phyloP scores from a whole-genome alignment of 2,113 vertebrate genomes.

The Dipodomys spectabilis region DNA sequence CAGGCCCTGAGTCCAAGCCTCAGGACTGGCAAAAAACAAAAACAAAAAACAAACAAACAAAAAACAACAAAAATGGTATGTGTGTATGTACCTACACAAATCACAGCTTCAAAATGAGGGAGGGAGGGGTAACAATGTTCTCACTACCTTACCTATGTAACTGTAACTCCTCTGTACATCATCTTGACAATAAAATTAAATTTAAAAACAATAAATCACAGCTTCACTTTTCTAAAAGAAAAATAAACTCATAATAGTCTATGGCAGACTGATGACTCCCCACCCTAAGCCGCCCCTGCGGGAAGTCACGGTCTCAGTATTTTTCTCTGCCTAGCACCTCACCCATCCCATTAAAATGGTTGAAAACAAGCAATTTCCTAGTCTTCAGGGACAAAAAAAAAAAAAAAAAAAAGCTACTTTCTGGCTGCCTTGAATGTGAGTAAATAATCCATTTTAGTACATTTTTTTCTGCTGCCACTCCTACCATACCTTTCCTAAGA shows the following conservation, averaged over 20 bases:
- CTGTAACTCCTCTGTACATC: too few relatives aligned
- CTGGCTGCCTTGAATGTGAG: conserved; percentile 33
- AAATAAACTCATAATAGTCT: neutral
- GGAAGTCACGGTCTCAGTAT: conserved; percentile 21
- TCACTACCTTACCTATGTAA: too few relatives aligned
- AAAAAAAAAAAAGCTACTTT: conserved; percentile 48
- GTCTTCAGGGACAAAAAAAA: conserved; percentile 66
- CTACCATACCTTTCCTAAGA: neutral
- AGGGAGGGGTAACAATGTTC: too few relatives aligned
- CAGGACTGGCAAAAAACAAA: too few relatives aligned
- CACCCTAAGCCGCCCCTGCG: conserved; percentile 37
- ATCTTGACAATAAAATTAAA: too few relatives aligned
- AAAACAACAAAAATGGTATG: neutral
- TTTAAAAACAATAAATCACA: neutral
- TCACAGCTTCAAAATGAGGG: neutral
- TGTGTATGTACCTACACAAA: conserved; percentile 3
- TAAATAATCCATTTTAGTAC: conserved; percentile 64
- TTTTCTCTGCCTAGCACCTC: conserved; percentile 51
- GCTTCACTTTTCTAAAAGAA: conserved; percentile 8
- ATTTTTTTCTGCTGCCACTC: conserved; percentile 53
- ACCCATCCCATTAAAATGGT: conserved; percentile 70
- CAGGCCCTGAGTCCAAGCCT: too few relatives aligned
- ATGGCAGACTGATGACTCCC: conserved; percentile 23
- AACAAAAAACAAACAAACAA: too few relatives aligned
- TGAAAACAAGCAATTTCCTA: conserved; percentile 76